Percentiles rank a stretch among this genome's conserved stretches.
Evolutionary conservation across 1,140 invertebrate genomes (phyloP).

Genomic region (Colletes latitarsis): DNA sequence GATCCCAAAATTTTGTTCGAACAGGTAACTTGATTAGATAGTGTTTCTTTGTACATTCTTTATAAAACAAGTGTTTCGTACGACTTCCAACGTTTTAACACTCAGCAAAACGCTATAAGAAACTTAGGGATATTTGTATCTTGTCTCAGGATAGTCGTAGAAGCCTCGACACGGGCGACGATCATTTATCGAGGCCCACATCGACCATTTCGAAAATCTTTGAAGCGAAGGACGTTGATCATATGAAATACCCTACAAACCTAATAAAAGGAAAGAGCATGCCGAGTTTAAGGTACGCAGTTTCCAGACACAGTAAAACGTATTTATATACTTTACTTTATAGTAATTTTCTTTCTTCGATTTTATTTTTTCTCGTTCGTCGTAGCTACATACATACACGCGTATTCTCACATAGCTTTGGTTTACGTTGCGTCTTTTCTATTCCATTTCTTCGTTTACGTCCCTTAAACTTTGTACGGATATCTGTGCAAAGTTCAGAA

Average conservation of each 20-base stretch:
- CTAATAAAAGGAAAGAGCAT: slow-evolving; percentile 96
- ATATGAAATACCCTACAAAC: slow-evolving; percentile 83
- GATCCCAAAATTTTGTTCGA: slow-evolving; percentile 84
- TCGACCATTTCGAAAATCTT: slow-evolving; percentile 85
- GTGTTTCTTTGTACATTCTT: slow-evolving; percentile 14
- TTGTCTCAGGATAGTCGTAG: slow-evolving; percentile 86
- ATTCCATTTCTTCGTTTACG: neutral
- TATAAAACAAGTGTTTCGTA: too few species aligned
- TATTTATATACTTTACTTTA: slow-evolving; percentile 12
- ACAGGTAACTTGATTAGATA: slow-evolving; percentile 75
- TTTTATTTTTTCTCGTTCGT: slow-evolving; percentile 38
- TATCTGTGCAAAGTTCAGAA: neutral
- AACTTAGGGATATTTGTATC: too few species aligned
- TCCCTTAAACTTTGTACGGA: neutral
- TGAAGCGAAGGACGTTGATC: slow-evolving; percentile 78
- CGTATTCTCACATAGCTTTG: slow-evolving; percentile 7
- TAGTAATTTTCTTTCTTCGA: slow-evolving; percentile 30
- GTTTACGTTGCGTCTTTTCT: neutral
- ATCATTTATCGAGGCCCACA: slow-evolving; percentile 84
- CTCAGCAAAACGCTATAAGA: too few species aligned
- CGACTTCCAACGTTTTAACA: too few species aligned
- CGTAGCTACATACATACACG: slow-evolving; percentile 57
- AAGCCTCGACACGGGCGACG: slow-evolving; percentile 90
- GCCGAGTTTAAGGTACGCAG: slow-evolving; percentile 93
- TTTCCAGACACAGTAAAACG: neutral